Conservation (phyloP, 2,888 invertebrate species). For the Agrotis puta region DNA sequence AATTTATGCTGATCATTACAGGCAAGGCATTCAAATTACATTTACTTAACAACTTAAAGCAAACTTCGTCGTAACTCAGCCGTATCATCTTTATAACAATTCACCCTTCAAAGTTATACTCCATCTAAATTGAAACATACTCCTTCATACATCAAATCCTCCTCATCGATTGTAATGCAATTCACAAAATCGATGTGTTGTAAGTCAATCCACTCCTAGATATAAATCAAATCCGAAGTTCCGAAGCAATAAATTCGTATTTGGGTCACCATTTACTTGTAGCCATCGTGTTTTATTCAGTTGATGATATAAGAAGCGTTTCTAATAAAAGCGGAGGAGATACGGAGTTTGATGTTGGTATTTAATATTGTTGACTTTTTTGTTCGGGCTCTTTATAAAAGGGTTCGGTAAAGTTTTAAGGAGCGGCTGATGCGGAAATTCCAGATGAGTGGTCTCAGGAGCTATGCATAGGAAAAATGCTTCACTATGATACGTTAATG, state of each 20-base stretch:
- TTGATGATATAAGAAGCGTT: conserved; percentile 64
- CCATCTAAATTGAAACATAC: conserved; percentile 47
- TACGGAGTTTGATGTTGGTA: conserved; percentile 58
- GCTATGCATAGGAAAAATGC: conserved; percentile 18
- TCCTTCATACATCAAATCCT: conserved; percentile 32
- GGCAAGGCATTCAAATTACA: not conserved
- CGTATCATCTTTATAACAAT: conserved; percentile 25
- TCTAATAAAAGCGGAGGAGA: conserved; percentile 57
- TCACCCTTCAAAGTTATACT: conserved; percentile 19
- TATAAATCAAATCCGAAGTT: conserved; percentile 66
- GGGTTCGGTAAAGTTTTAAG: conserved; percentile 54
- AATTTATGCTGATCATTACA: conserved; percentile 13
- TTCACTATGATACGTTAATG: conserved; percentile 11
- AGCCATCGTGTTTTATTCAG: conserved; percentile 63
- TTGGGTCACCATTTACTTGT: conserved; percentile 68
- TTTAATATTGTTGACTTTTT: conserved; percentile 62
- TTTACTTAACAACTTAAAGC: conserved; percentile 21
- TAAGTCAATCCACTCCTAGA: conserved; percentile 62
- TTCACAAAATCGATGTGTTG: conserved; percentile 60
- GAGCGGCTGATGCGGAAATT: conserved; percentile 53
- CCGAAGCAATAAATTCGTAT: conserved; percentile 65
- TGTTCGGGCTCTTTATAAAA: conserved; percentile 42
- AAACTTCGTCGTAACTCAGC: conserved; percentile 18
- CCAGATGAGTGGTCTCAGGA: conserved; percentile 39
- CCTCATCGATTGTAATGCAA: conserved; percentile 58